These are phyloP conservation scores for Carettochelys insculpta DNA, from an alignment of 2,113 vertebrate species.

Conservation along the genomic window DNA sequence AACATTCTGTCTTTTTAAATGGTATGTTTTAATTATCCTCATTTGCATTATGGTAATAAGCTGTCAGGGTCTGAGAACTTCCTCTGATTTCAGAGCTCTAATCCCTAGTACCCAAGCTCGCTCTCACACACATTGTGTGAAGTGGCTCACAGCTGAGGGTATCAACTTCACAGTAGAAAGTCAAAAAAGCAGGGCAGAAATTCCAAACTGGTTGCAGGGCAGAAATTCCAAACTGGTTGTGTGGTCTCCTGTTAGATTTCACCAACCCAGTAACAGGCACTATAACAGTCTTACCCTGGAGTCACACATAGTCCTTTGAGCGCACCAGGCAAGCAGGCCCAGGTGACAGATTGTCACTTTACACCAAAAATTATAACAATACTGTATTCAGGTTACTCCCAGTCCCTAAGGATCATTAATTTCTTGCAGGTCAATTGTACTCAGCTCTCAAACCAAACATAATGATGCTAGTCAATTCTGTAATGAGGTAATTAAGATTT, in stretches of 20 bases:
- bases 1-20: neutral
- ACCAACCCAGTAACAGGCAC: neutral
- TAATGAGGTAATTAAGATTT: no score
- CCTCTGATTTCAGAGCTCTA: neutral
- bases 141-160: neutral
- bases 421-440: no score
- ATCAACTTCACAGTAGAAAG: neutral
- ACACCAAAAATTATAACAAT: neutral
- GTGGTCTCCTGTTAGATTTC: neutral
- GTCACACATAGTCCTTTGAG: neutral
- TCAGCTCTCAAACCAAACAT: no score
- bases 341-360: neutral
- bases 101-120: neutral
- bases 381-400: neutral
- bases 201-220: neutral
- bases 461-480: no score
- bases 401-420: neutral
- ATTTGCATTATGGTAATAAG: neutral
- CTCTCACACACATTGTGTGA: neutral
- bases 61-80: neutral
- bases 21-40: rapidly evolving
- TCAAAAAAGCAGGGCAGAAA: neutral
- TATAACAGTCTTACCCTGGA: neutral
- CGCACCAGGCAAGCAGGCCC: neutral
- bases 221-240: neutral